These are phyloP conservation scores for Holacanthus passer DNA, from an alignment of 2,113 vertebrate species.

Conservation along the genomic window DNA sequence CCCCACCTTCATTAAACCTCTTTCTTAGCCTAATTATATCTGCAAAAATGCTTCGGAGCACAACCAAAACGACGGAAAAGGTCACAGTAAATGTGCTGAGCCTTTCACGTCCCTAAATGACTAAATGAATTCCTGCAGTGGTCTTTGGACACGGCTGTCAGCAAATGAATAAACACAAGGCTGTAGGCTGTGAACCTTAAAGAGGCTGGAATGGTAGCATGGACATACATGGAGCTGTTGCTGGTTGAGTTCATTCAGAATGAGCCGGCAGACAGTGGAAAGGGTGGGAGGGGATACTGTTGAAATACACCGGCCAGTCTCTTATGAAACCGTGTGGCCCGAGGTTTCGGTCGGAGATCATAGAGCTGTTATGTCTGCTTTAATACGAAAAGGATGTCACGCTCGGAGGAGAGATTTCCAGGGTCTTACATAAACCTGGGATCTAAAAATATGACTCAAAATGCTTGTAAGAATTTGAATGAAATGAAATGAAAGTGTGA, in stretches of 20 bases:
- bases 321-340: slow-evolving; percentile 62
- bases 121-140: slow-evolving; percentile 52
- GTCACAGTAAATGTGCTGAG: slow-evolving; percentile 40
- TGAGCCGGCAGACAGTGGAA: slow-evolving; percentile 24
- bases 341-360: slow-evolving; percentile 43
- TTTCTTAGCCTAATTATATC: slow-evolving; percentile 37
- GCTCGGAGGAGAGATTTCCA: slow-evolving; percentile 31
- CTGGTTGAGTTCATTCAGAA: slow-evolving; percentile 48
- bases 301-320: slow-evolving; percentile 37
- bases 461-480: no score
- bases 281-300: slow-evolving; percentile 1
- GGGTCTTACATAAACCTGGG: slow-evolving; percentile 58
- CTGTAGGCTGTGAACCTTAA: slow-evolving; percentile 43
- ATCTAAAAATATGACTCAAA: slow-evolving; percentile 22
- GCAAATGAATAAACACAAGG: slow-evolving; percentile 50
- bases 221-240: slow-evolving; percentile 75
- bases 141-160: slow-evolving; percentile 39
- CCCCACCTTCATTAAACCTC: slow-evolving; percentile 42
- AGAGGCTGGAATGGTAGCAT: slow-evolving; percentile 37
- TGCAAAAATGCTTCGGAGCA: slow-evolving; percentile 33
- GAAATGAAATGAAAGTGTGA: slow-evolving; percentile 17
- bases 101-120: slow-evolving; percentile 39
- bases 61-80: slow-evolving; percentile 38
- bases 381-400: slow-evolving; percentile 28
- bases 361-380: slow-evolving; percentile 47